Evolutionary conservation across 2,888 invertebrate genomes (phyloP), one percentile per base, ranked within the genome.

Genomic region (Drosophila engyochracea): DNA sequence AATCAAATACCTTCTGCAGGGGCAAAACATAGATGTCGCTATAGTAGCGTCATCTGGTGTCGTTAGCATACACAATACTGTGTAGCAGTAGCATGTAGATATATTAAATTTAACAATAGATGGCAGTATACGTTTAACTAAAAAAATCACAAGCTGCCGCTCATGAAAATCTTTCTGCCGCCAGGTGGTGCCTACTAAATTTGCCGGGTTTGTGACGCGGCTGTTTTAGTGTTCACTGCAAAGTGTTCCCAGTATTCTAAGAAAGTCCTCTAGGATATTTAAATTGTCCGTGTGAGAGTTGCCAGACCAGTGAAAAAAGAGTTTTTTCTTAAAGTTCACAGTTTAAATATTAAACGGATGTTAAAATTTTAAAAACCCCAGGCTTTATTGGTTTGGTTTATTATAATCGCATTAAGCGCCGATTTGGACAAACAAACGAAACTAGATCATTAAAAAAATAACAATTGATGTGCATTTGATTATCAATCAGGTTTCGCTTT

Each of bases 401-500:
- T 14, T 16, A 22, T 0, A 33, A 60, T 31, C 10, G 5, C 4
- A 19, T 37, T 63, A 19, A 52, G 22, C 31, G n/a, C 5, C 25
- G 35, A 25, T 73, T 51, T 30, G 52, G 35, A 7, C 33, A 64
- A 67, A 64, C 60, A 64, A 73, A n/a, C 25, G 10, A 64, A 78
- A 49, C 30, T 73, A 67, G 74, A 73, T 74, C 74, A 53, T 68
- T 57, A 72, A 79, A 62, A 37, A 37, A 28, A 9, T 35, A n/a
- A 0, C 44, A 49, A 51, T 49, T 33, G 62, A 37, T 44, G 53
- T 25, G 66, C 63, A 78, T 82, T 57, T 61, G 14, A 82, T 82
- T 77, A 72, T n/a, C 4, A 25, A 82, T 60, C 77, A 25, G 78
- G 77, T 81, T 77, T 74, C 1, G n/a, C 30, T 25, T 28, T n/a